Percentiles rank a stretch among this genome's conserved stretches.
Evolutionary conservation across 2,888 invertebrate species (phyloP).

Genomic region (Anarsia innoxiella): DNA sequence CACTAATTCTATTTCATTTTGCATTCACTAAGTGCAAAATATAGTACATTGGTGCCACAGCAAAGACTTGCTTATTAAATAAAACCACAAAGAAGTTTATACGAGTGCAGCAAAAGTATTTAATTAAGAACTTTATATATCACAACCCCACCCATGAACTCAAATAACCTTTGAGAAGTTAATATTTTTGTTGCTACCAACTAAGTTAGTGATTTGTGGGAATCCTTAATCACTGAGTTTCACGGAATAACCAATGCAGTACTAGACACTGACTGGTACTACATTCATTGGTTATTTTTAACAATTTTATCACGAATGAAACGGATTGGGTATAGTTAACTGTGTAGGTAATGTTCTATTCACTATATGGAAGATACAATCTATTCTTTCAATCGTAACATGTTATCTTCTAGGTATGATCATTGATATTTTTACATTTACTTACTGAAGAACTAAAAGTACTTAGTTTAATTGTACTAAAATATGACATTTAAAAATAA

Average conservation of each 20-base stretch:
- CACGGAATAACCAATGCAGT: conserved; percentile 32
- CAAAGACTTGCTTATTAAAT: too few species aligned
- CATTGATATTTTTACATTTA: neutral
- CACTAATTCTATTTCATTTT: too few species aligned
- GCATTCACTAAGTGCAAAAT: too few species aligned
- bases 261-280: conserved; percentile 20
- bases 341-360: too few species aligned
- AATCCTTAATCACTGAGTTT: conserved; percentile 39
- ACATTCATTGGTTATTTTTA: conserved; percentile 18
- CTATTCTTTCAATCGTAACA: too few species aligned
- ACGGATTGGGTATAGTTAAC: neutral
- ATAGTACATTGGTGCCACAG: too few species aligned
- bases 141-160: too few species aligned
- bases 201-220: conserved; percentile 15
- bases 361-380: too few species aligned
- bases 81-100: too few species aligned
- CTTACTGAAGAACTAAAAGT: neutral
- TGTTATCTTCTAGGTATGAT: too few species aligned
- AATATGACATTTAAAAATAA: neutral
- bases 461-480: neutral
- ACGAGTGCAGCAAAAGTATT: too few species aligned
- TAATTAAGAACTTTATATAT: too few species aligned
- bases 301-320: conserved; percentile 14
- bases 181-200: conserved; percentile 10
- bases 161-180: conserved; percentile 6